Evolutionary conservation across 2,888 invertebrate genomes (phyloP), one percentile per base, ranked within the genome.

Genomic region (Pollenia griseotomentosa): DNA sequence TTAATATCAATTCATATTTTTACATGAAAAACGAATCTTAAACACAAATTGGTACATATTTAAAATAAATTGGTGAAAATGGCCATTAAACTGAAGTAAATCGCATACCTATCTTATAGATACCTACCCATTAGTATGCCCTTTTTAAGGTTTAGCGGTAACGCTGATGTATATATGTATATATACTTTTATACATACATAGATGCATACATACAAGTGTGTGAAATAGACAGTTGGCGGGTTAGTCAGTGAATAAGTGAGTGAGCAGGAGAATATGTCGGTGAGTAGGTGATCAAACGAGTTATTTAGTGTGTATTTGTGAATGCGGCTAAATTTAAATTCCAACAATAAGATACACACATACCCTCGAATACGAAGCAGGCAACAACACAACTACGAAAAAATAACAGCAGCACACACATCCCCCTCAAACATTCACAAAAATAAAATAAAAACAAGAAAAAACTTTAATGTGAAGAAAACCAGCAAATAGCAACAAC

Each of bases 391-490:
- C 68, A 59, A 66, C 23, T 33, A 66, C 57, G 46, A 12, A 63
- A n/a, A 16, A 65, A 65, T 40, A 66, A 33, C 23, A 55, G 57
- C 23, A 44, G 14, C 55, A 65, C 57, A 44, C 61, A 55, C 14
- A 65, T 53, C n/a, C 33, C 4, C 33, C 33, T 33, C 33, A 33
- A 33, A 33, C 33, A 33, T 6, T 33, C 33, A 80, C 82, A 71
- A 79, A 70, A 75, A 83, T 16, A 83, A 79, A 66, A 66, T 73
- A 66, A 78, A 85, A 61, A 68, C 48, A 63, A 70, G 55, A 74
- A 70, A 83, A 61, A 75, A 79, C 68, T 79, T 71, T 68, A 80
- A 63, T 83, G 19, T 79, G 70, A 65, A 70, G 55, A 70, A 8
- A 74, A 65, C 42, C 83, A 83, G 55, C 83, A 83, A 63, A 77